Conservation (phyloP, 2,113 vertebrate genomes). For the Psophia crepitans region DNA sequence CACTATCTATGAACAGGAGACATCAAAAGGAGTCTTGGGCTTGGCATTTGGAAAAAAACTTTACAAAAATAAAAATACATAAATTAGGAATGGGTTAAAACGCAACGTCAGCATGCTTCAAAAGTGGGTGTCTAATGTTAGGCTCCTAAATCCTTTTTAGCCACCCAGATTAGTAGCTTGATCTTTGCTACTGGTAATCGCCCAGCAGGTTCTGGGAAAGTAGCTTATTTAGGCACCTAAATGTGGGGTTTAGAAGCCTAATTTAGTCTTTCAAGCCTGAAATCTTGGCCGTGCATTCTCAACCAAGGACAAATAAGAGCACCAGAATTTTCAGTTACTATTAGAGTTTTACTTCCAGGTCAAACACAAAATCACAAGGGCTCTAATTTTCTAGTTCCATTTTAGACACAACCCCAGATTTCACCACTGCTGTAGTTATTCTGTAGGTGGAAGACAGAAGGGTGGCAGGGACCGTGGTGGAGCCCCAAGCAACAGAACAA, state of each 20-base stretch:
- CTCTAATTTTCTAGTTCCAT: neutral
- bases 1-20: neutral
- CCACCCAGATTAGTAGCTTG: conserved; percentile 18
- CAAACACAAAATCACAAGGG: neutral
- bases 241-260: neutral
- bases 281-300: neutral
- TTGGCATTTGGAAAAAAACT: neutral
- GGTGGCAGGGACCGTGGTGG: neutral
- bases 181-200: conserved; percentile 17
- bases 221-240: neutral
- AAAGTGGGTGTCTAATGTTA: neutral
- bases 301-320: neutral
- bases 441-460: neutral
- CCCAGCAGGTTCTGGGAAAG: neutral
- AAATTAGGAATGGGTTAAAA: neutral
- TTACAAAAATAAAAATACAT: neutral
- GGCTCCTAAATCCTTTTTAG: conserved; percentile 17
- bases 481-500: neutral
- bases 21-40: neutral
- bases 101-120: neutral
- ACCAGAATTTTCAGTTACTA: neutral
- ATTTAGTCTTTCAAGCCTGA: neutral
- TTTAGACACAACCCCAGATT: neutral
- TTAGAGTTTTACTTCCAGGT: neutral
- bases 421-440: neutral